A percentile compares a stretch with the other conserved stretches of the same genome.
Evolutionary conservation across 2,888 invertebrate genomes (phyloP).

Genomic region (Drosophila robusta): DNA sequence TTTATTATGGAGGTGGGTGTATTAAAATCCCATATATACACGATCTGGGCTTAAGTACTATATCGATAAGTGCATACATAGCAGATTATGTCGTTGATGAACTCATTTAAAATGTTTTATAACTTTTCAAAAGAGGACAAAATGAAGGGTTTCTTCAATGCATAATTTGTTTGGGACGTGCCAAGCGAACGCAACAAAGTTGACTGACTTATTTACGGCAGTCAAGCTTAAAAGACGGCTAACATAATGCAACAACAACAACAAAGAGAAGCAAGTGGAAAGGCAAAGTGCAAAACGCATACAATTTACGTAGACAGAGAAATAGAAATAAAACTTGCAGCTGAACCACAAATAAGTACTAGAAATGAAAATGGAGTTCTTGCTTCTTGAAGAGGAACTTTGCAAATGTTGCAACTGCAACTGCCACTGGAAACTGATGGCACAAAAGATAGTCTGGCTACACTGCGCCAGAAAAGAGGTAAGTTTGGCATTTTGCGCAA

Average conservation of each 20-base stretch:
- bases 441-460: slow-evolving; percentile 13
- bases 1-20: no score
- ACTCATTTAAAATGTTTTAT: slow-evolving; percentile 12
- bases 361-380: slow-evolving; percentile 38
- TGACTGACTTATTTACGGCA: slow-evolving; percentile 57
- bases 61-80: not conserved
- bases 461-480: slow-evolving; percentile 11
- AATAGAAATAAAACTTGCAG: slow-evolving; percentile 9
- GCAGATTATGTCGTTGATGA: not conserved
- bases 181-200: slow-evolving; percentile 49
- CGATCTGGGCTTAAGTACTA: not conserved
- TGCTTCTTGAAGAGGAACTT: slow-evolving; percentile 23
- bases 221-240: slow-evolving; percentile 21
- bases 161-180: slow-evolving; percentile 46
- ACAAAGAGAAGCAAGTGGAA: slow-evolving; percentile 13
- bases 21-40: not conserved
- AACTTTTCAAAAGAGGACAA: slow-evolving; percentile 6
- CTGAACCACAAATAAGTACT: slow-evolving; percentile 16
- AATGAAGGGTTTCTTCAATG: slow-evolving; percentile 11
- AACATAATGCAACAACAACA: slow-evolving; percentile 27
- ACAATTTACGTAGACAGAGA: not conserved
- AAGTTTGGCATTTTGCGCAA: no score
- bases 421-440: slow-evolving; percentile 8
- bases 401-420: slow-evolving; percentile 27
- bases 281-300: slow-evolving; percentile 18